Evolutionary conservation across 37 sponge, comb jelly and placozoan species (phyloP), one percentile per base, ranked within the genome.

Genomic region (Aplysina aerophoba): DNA sequence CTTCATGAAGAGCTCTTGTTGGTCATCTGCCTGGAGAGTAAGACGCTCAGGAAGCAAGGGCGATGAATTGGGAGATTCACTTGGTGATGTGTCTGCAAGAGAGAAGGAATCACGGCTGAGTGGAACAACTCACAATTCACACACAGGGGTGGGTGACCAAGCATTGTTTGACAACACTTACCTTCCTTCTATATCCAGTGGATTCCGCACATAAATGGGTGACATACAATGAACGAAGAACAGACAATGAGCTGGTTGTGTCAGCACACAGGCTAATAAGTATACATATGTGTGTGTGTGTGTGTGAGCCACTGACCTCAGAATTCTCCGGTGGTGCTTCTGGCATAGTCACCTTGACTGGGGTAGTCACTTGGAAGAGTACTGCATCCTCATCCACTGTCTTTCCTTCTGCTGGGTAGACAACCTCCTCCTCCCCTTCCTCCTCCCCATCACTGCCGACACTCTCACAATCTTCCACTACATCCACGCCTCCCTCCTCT

Each of bases 291-390:
- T n/a, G 50, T 44, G 50, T 44, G 50, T 44, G 50, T 44, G 63
- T 62, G 63, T 22, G 25, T 25, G 19, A 37, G 59, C 21, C 64
- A 30, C 59, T 40, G 44, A 39, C 64, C 67, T 16, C 66, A 1
- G 41, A 36, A 15, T 27, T 64, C n/a, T 65, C 67, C 22, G 33
- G 44, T 41, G 41, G 31, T 3, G 6, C n/a, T 15, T 63, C 67
- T 21, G 41, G 30, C 17, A 28, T 21, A 4, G 38, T 3, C 27
- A 65, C 57, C 64, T 81, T 91, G 8, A 50, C 61, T n/a, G 91
- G 91, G 65, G 87, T 87, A 54, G 85, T 91, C 6, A 91, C 88
- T 41, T 33, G 12, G 74, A 87, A 87, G 13, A 65, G 33, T 59
- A 34, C 25, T 65, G 65, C 66, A 20, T 83, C 83, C 36, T 33